A percentile compares a stretch with the other conserved stretches of the same genome.
These are phyloP conservation scores for Prunella himalayana DNA, from an alignment of 2,113 vertebrate genomes.

Conservation along the genomic window DNA sequence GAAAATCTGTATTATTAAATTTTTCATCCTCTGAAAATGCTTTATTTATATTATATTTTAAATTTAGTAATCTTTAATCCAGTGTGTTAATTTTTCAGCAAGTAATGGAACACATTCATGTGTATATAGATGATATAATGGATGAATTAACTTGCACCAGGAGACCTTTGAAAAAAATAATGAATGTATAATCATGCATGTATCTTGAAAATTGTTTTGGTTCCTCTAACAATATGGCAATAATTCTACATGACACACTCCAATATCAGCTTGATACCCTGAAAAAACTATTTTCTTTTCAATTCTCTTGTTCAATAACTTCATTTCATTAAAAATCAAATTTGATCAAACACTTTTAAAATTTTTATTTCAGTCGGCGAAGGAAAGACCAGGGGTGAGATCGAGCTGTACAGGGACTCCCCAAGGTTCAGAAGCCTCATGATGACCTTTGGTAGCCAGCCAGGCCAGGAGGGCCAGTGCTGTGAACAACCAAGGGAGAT, in stretches of 20 bases:
- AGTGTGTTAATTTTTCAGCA: not conserved
- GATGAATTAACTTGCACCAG: not conserved
- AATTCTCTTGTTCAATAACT: not conserved
- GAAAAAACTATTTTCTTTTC: not conserved
- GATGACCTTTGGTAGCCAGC: not conserved
- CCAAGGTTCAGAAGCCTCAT: not conserved
- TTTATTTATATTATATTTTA: not conserved
- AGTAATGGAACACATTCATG: not conserved
- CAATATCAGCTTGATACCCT: not conserved
- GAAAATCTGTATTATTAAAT: not conserved
- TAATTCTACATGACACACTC: not conserved
- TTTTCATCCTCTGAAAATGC: not conserved
- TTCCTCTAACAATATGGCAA: not conserved
- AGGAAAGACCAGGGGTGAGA: not conserved
- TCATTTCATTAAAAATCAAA: not conserved
- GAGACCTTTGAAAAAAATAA: not conserved
- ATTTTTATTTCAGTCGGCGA: accelerated
- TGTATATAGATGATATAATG: not conserved
- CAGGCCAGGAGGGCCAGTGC: accelerated
- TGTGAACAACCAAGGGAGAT: not conserved
- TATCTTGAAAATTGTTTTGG: not conserved
- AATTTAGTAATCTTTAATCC: not conserved
- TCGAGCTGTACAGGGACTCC: accelerated
- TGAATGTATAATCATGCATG: not conserved
- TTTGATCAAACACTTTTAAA: not conserved